Evolutionary conservation across 2,113 vertebrate genomes (phyloP), one percentile per base, ranked within the genome.

Genomic region (Centropus bengalensis): DNA sequence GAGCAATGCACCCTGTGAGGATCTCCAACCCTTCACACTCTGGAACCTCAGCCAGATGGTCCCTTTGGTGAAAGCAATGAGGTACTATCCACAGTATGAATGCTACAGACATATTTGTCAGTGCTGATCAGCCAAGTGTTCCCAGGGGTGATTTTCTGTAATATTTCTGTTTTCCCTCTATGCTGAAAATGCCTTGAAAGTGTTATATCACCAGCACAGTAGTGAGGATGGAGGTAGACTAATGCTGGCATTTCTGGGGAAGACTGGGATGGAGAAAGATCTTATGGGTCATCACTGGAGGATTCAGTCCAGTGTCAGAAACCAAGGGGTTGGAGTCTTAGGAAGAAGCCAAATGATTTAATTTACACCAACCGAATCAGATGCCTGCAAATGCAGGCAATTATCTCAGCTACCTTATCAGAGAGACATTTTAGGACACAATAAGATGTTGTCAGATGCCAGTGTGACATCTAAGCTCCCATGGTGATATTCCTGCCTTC

Each of bases 281-380:
- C 21, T 91, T 38, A 17, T 15, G 24, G 22, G 16, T 49, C 32
- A 30, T 33, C 20, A 28, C 9, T 59, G 38, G 58, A 68, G 18
- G 12, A 26, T 17, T n/a, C 12, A 12, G 18, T 27, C 8, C 17
- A 45, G 9, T 44, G 12, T 2, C 28, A 56, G 54, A 16, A 5
- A 40, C 1, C 0, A 1, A 81, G 32, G 7, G 3, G 0, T 2
- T 73, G 8, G 26, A 74, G 27, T 19, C 54, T 45, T 42, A 49
- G 19, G 18, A 71, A 56, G 36, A 75, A 21, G 5, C 2, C 2
- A 8, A 28, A 84, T 63, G 4, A 1, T 66, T 44, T 55, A 17
- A 26, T 52, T 70, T 51, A 30, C 9, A 28, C 5, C 1, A 8
- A 52, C 15, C 4, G 15, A 55, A 27, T 49, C 16, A 67, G 3